Conservation (phyloP, 2,888 invertebrate species). For the Lasioglossum morio region DNA sequence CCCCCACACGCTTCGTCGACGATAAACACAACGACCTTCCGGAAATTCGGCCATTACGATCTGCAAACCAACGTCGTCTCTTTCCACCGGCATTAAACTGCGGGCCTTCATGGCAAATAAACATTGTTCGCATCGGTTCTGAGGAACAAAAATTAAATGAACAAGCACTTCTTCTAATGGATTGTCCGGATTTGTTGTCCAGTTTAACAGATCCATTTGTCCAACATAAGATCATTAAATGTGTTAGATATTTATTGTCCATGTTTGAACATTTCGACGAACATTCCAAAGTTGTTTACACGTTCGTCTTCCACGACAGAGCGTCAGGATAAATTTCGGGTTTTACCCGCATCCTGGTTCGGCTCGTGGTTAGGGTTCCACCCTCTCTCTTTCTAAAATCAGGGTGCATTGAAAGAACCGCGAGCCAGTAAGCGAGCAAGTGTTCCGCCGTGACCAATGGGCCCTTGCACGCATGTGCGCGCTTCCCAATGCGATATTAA, state of each 20-base stretch:
- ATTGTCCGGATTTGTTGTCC: neutral
- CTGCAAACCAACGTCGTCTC: neutral
- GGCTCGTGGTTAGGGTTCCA: conserved; percentile 40
- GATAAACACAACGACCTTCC: conserved; percentile 32
- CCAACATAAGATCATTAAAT: neutral
- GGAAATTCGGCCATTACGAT: conserved; percentile 11
- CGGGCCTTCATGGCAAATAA: neutral
- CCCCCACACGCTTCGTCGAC: conserved; percentile 46
- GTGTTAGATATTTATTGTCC: neutral
- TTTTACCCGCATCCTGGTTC: conserved; percentile 43
- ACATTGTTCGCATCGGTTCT: neutral
- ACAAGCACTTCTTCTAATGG: neutral
- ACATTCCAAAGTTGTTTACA: neutral
- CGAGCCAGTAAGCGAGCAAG: conserved; percentile 80
- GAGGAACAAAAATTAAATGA: neutral
- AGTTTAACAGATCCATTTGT: no score
- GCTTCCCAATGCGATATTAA: conserved; percentile 85
- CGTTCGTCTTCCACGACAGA: neutral
- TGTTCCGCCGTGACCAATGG: conserved; percentile 84
- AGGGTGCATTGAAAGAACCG: conserved; percentile 81
- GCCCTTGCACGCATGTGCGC: conserved; percentile 84
- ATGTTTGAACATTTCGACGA: neutral
- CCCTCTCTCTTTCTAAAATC: conserved; percentile 78
- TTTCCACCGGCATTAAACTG: neutral
- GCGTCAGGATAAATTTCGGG: conserved; percentile 39